Evolutionary conservation across 2,113 vertebrate species (phyloP).

Genomic region (Nyctereutes procyonoides): DNA sequence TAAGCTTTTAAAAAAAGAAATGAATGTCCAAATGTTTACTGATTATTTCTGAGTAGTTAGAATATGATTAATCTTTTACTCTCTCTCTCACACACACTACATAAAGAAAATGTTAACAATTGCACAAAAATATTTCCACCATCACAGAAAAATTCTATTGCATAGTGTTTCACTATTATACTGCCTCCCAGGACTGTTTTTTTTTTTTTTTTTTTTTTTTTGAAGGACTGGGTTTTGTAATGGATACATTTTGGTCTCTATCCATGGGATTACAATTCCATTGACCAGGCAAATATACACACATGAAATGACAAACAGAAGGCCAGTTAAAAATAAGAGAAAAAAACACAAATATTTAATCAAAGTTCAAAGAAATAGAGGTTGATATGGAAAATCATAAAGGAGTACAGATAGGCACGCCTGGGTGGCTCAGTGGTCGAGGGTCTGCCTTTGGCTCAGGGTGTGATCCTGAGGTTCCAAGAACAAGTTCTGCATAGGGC

Average conservation of each 20-base stretch:
- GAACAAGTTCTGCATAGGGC: no score
- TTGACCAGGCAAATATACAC: background rate
- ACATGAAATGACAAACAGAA: background rate
- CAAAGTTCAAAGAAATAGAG: background rate
- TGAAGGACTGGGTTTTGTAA: background rate
- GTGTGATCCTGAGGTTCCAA: no score
- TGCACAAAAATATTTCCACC: background rate
- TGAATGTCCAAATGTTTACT: background rate
- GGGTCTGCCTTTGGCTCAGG: no score
- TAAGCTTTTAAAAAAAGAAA: background rate
- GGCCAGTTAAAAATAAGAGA: background rate
- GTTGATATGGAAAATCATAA: background rate
- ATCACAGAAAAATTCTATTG: background rate
- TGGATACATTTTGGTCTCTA: background rate
- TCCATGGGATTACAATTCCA: background rate
- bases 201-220: no score
- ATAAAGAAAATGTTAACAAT: background rate
- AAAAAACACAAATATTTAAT: conserved; percentile 19
- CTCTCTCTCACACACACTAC: background rate
- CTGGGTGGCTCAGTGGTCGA: no score
- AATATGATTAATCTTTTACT: background rate
- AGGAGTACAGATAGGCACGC: background rate
- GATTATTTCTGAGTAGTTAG: background rate
- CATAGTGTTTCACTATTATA: background rate
- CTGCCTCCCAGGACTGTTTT: background rate